Evolutionary conservation across 2,113 vertebrate genomes (phyloP).

Genomic region (Epinephelus fuscoguttatus): DNA sequence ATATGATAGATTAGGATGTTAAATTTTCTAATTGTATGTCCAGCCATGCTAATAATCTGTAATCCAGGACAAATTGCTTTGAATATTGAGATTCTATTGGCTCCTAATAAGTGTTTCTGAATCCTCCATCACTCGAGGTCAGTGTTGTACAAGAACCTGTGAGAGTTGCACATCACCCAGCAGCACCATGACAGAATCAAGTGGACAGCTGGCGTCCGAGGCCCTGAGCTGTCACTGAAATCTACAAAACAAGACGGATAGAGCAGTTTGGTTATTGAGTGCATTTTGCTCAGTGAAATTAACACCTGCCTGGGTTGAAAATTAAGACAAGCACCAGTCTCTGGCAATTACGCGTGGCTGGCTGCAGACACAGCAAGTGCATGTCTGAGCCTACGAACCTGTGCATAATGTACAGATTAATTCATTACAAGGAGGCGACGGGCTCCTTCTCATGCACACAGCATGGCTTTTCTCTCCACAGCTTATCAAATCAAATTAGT

Average conservation of each 20-base stretch:
- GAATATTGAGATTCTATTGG: not conserved
- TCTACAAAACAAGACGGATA: conserved; percentile 5
- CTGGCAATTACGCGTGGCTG: conserved; percentile 14
- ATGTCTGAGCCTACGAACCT: conserved; percentile 11
- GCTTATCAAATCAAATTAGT: conserved; percentile 58
- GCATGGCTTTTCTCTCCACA: conserved; percentile 29
- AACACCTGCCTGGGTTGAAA: conserved; percentile 30
- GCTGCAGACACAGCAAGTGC: not conserved
- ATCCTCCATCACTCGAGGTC: conserved; percentile 21
- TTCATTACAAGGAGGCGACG: conserved; percentile 43
- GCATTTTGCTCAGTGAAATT: conserved; percentile 17
- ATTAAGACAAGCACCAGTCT: conserved; percentile 28
- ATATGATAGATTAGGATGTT: not conserved
- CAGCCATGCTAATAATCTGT: not conserved
- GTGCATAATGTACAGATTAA: conserved; percentile 43
- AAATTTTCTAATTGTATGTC: not conserved
- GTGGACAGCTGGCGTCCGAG: not conserved
- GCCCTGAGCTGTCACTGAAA: conserved; percentile 31
- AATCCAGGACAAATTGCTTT: not conserved
- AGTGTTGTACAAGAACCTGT: not conserved
- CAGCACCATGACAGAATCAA: not conserved
- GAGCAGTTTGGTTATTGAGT: conserved; percentile 13
- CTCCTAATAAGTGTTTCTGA: not conserved
- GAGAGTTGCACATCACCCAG: conserved; percentile 1
- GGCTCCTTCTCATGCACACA: conserved; percentile 13